phyloP scores from a whole-genome alignment of 2,113 vertebrate species.

The Neodontobutis hainanensis region DNA sequence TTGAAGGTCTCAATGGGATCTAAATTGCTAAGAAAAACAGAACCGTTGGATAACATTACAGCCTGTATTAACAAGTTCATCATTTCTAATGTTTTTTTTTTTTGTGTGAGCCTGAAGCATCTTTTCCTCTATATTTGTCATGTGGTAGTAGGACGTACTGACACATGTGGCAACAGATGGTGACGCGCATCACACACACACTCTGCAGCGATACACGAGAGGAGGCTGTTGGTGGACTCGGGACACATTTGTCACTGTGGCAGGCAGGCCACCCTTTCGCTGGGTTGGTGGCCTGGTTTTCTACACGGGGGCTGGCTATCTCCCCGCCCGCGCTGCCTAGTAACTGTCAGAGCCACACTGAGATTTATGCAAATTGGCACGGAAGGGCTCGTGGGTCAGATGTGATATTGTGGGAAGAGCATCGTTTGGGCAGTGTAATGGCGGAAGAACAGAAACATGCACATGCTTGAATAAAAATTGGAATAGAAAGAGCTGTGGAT shows the following conservation, averaged over 20 bases:
- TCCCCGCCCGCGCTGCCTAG: conserved; percentile 71
- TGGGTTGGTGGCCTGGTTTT: conserved; percentile 77
- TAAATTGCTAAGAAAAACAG: not conserved
- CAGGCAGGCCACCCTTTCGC: conserved; percentile 67
- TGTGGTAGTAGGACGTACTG: conserved; percentile 13
- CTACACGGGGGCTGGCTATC: conserved; percentile 62
- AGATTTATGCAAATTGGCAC: conserved; percentile 80
- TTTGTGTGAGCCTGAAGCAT: conserved; percentile 17
- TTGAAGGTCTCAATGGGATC: too few species aligned
- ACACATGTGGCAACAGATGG: conserved; percentile 32
- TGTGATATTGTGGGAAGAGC: conserved; percentile 61
- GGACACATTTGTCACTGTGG: conserved; percentile 78
- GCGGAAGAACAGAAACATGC: conserved; percentile 10
- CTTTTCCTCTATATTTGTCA: conserved; percentile 46
- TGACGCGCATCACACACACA: conserved; percentile 11
- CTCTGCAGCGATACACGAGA: conserved; percentile 25
- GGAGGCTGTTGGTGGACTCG: conserved; percentile 57
- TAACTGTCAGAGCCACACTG: conserved; percentile 75
- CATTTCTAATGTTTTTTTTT: conserved; percentile 25
- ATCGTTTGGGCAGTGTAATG: conserved; percentile 30
- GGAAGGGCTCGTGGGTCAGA: conserved; percentile 74
- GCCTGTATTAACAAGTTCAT: not conserved
- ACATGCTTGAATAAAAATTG: not conserved
- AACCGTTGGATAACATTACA: not conserved
- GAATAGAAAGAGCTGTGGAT: not conserved